Percentiles rank a stretch among this genome's conserved stretches.
phyloP scores from a whole-genome alignment of 2,888 invertebrate species.

The Troilus luridus region DNA sequence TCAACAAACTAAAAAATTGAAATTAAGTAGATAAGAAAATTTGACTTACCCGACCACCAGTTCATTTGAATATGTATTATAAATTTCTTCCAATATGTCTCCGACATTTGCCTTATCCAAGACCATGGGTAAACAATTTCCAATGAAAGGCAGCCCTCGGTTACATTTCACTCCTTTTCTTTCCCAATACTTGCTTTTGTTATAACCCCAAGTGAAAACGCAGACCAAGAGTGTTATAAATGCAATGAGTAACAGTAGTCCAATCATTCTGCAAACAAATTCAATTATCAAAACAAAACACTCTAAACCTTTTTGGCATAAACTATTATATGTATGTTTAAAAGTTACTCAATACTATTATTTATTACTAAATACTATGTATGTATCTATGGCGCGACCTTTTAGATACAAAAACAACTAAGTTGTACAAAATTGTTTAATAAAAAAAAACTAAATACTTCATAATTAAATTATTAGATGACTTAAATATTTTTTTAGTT shows the following conservation, averaged over 20 bases:
- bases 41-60: neutral
- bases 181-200: conserved; percentile 28
- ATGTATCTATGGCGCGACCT: too few relatives aligned
- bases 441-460: too few relatives aligned
- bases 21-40: neutral
- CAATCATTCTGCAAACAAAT: conserved; percentile 42
- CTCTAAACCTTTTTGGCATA: too few relatives aligned
- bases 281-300: neutral
- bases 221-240: neutral
- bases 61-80: conserved; percentile 24
- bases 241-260: neutral
- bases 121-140: conserved; percentile 33
- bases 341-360: too few relatives aligned
- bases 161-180: conserved; percentile 31
- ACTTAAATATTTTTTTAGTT: too few relatives aligned
- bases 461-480: too few relatives aligned
- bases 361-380: too few relatives aligned
- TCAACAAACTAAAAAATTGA: too few relatives aligned
- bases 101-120: neutral
- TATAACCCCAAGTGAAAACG: neutral
- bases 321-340: too few relatives aligned
- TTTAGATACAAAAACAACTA: too few relatives aligned
- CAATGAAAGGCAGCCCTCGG: neutral
- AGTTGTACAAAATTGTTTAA: too few relatives aligned
- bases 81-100: conserved; percentile 17